Base-by-base conservation (phyloP, 2,797 vertebrate genomes). In the Ctenochaetus hawaiiensis region DNA sequence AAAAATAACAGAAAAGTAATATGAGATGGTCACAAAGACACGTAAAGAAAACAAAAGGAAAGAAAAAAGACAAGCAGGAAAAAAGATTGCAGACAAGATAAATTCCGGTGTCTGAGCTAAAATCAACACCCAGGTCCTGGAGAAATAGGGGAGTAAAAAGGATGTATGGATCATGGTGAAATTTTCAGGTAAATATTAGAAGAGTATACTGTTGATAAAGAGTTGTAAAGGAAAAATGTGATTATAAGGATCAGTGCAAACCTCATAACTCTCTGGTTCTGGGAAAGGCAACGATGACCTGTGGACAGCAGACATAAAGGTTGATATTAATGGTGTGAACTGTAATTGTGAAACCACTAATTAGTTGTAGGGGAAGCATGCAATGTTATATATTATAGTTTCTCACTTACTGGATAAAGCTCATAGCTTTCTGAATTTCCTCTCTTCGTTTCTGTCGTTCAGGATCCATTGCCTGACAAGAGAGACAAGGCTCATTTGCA, bases 181-280 rank as follows among this genome's bases (percentile, higher is more conserved):
- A 47, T 47, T 7, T 45, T 16, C 0, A 1, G 37, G 12, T 14
- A 30, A 67, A 51, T 43, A 48, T 1, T 20, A 12, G 13, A 43
- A 13, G 12, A 37, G 49, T 7, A 65, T 1, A 43, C 6, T 49
- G 57, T 1, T 57, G 16, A 63, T 48, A 49, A 52, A 17, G 43
- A 34, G 41, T n/a, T 39, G 44, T 14, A 1, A 51, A 20, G 13
- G 1, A 2, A 67, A 48, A 60, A 22, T 5, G 0, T 2, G 3
- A 57, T 17, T 23, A 47, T 48, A 41, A 23, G 5, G 6, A 23
- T 69, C 1, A 41, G 26, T 7, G 2, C 81, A 80, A 58, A 99
- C 98, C 97, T 99, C 97, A 93, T 99, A 99, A 86, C 96, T 97
- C 91, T 99, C 98, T 82, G 98, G 97, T 86, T 97, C 97, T 80